Percentiles rank a stretch among this genome's conserved stretches.
These are phyloP conservation scores for Notodonta ziczac DNA, from an alignment of 2,888 invertebrate species.

Conservation along the genomic window DNA sequence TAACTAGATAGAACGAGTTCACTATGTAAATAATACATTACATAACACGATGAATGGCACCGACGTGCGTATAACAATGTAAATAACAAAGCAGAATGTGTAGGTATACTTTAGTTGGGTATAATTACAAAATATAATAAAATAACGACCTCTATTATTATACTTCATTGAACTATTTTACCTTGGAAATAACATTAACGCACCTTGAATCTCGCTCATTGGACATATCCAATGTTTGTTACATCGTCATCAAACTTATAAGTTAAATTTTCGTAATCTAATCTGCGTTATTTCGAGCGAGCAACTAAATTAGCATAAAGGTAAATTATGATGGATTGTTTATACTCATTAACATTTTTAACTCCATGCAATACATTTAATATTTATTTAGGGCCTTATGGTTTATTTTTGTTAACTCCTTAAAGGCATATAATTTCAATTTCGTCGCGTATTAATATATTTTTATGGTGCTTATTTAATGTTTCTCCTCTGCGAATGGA, in stretches of 20 bases:
- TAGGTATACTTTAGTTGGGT: background rate
- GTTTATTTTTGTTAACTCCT: too few species aligned
- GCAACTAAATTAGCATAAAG: too few species aligned
- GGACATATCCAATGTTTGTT: constrained; percentile 26
- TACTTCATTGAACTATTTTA: constrained; percentile 33
- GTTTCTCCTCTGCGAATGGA: too few species aligned
- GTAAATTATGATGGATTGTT: too few species aligned
- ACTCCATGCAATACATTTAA: too few species aligned
- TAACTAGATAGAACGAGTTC: constrained; percentile 6
- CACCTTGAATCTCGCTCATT: constrained; percentile 39
- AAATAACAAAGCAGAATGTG: background rate
- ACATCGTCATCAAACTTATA: constrained; percentile 25
- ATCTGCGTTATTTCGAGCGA: background rate
- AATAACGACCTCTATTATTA: constrained; percentile 23
- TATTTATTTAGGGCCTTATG: too few species aligned
- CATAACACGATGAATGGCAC: background rate
- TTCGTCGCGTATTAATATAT: too few species aligned
- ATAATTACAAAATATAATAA: background rate
- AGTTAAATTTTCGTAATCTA: background rate
- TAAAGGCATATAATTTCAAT: too few species aligned
- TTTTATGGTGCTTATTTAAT: too few species aligned
- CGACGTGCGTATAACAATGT: background rate
- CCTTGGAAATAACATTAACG: constrained; percentile 31
- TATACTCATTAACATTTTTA: too few species aligned
- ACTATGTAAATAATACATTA: constrained; percentile 16